These are phyloP conservation scores for Cheilinus undulatus DNA, from an alignment of 2,113 vertebrate species.

Conservation along the genomic window DNA sequence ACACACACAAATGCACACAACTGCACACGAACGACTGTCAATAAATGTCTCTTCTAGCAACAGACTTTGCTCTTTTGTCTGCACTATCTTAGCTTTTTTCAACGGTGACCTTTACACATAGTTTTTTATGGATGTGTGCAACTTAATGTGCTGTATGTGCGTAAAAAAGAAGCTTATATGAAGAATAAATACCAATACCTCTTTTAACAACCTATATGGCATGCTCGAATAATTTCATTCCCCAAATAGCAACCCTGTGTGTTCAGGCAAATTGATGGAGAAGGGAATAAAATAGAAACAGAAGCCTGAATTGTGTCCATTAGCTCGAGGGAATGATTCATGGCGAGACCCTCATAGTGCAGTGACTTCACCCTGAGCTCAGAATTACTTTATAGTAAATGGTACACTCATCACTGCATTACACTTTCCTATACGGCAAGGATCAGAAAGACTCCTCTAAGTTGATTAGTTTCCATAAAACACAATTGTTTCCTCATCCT, in stretches of 20 bases:
- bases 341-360: constrained; percentile 18
- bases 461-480: constrained; percentile 52
- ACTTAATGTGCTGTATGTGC: constrained; percentile 32
- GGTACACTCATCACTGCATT: constrained; percentile 21
- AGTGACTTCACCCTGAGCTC: constrained; percentile 61
- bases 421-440: constrained; percentile 15
- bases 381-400: constrained; percentile 54
- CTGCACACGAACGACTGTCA: constrained; percentile 50
- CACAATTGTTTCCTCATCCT: constrained; percentile 27
- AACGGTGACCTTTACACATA: constrained; percentile 67
- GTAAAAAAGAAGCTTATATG: constrained; percentile 10
- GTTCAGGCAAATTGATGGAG: constrained; percentile 19
- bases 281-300: constrained; percentile 15
- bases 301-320: constrained; percentile 53
- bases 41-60: constrained; percentile 70
- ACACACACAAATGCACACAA: constrained; percentile 39
- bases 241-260: neutral
- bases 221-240: constrained; percentile 4
- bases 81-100: constrained; percentile 58
- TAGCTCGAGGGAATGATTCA: constrained; percentile 56
- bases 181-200: constrained; percentile 12
- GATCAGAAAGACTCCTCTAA: constrained; percentile 49
- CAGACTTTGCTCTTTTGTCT: constrained; percentile 79
- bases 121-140: constrained; percentile 42
- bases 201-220: neutral